Evolutionary conservation across 2,888 invertebrate genomes (phyloP), one percentile per base, ranked within the genome.

Genomic region (Dicyrtoma fusca): DNA sequence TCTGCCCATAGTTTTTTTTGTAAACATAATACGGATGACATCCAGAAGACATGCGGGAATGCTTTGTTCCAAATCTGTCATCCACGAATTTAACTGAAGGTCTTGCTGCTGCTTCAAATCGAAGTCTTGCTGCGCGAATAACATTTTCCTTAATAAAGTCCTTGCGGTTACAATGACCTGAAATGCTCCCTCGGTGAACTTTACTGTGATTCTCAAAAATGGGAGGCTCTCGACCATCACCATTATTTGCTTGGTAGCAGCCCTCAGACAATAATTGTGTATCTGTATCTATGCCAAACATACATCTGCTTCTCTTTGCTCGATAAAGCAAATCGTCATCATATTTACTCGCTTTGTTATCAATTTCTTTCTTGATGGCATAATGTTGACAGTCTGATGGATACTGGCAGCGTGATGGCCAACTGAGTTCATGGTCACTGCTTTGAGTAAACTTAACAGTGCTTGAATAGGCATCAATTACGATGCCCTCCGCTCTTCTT

Each of bases 1-100:
- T 63, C 42, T 63, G 63, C 14, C 63, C 63, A 21, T 63, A 63
- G 21, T 47, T 47, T 21, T 63, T 63, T 45, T 63, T 63, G 21
- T 11, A 23, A 2, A 45, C 21, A 23, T 63, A 63, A 14, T 63
- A 19, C 4, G 61, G 44, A n/a, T 61, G 34, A 34, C 19, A 61
- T 10, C 61, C 61, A 6, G 61, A 61, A 1, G 63, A 42, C 1
- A 47, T 19, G 1, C 42, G 42, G n/a, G 21, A 63, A 23, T 63
- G 63, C 19, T 47, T 63, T 19, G 63, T 63, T 45, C 63, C 63
- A 21, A 63, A 63, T 17, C 63, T 44, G 19, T 63, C 63, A 63
- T 63, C 63, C 17, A 63, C 63, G 45, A 45, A 63, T 63, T 42
- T 63, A 1, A 45, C 45, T 14, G 63, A 2, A 14, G 45, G 63